Base-by-base conservation (phyloP, 2,888 invertebrate genomes). In the Sisyra terminalis region DNA sequence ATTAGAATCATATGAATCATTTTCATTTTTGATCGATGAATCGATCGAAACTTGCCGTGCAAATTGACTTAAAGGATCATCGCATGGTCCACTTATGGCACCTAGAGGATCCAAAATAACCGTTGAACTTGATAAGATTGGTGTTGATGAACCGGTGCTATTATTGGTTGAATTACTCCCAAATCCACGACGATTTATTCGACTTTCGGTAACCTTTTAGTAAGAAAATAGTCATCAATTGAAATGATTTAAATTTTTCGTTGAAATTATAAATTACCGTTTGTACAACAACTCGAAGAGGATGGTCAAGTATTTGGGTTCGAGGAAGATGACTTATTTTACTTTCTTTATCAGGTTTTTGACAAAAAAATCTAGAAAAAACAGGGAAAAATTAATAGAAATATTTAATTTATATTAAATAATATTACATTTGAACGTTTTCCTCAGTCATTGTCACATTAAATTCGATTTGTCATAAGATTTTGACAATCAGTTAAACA, bases 31-130 rank as follows among this genome's bases (percentile, higher is more conserved):
- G 30, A 31, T 35, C 31, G 24, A 24, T 24, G 24, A 24, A 24
- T 24, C 24, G 24, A 24, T 24, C 54, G 74, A 60, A 48, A 74
- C 71, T 47, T 70, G 67, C 41, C 69, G 65, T 2, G 75, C 76
- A 60, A 83, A 77, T 52, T 76, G 75, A 14, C 78, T 78, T 17
- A 85, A 60, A 0, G 85, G 85, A 63, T 85, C 84, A 1, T 72
- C 66, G 18, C 81, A 81, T 55, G 24, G 24, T 24, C 82, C 82
- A 3, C 84, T 57, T 29, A 74, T 70, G 6, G 64, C 58, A 44
- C 68, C 59, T 10, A 75, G 52, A 3, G 72, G 70, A 53, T 75
- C 73, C 6, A 55, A 52, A 29, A 70, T 60, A 31, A 67, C 57
- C 45, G 58, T 57, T 9, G 57, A 50, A 35, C 59, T 55, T 18